Evolutionary conservation across 1,140 invertebrate genomes (phyloP).

Genomic region (Limonius californicus): DNA sequence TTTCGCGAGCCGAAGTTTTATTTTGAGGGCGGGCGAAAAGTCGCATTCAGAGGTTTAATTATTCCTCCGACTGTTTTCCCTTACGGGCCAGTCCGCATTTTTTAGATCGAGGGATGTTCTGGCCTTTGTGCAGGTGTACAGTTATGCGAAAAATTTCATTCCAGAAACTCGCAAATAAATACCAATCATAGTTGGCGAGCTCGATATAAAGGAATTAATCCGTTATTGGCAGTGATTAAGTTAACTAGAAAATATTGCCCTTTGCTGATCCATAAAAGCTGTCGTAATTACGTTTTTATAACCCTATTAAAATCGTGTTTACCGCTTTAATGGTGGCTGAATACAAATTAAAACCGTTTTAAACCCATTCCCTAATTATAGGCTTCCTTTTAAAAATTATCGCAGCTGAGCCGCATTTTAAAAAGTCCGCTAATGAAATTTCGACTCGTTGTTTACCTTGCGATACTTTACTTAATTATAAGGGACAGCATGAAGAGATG

Average conservation of each 20-base stretch:
- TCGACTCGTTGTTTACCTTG: background rate
- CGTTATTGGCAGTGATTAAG: background rate
- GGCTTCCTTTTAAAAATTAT: background rate
- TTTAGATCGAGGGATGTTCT: too few relatives aligned
- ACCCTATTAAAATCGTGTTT: background rate
- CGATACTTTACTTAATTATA: background rate
- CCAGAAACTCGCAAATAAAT: too few relatives aligned
- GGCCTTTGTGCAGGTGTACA: too few relatives aligned
- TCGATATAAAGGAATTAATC: background rate
- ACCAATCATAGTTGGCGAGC: background rate
- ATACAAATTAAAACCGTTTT: conserved; percentile 1
- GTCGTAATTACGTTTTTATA: background rate
- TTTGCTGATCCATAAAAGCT: background rate
- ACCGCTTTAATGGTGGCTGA: background rate
- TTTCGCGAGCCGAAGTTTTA: too few relatives aligned
- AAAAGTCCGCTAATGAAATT: background rate
- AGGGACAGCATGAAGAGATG: background rate
- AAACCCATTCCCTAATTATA: background rate
- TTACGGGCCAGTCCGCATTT: too few relatives aligned
- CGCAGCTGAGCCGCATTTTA: background rate
- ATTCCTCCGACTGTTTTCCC: too few relatives aligned
- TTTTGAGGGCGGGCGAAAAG: too few relatives aligned
- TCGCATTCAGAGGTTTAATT: too few relatives aligned
- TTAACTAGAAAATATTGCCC: background rate
- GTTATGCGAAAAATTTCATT: too few relatives aligned